Conservation (phyloP, 2,113 vertebrate genomes). For the Corydoras sp. region DNA sequence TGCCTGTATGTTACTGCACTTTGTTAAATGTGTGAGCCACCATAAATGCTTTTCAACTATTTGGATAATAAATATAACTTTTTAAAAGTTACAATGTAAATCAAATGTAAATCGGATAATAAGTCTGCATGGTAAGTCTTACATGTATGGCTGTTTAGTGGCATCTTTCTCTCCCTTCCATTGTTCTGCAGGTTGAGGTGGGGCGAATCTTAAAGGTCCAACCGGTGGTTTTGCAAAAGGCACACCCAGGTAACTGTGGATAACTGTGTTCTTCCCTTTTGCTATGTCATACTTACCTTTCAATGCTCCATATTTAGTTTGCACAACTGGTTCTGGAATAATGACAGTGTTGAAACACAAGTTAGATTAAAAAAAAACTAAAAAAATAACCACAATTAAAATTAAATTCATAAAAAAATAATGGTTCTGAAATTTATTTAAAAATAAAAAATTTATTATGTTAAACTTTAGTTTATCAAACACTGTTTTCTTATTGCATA, state of each 20-base stretch:
- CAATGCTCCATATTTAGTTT: constrained; percentile 60
- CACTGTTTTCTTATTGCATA: too few species aligned
- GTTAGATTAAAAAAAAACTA: neutral
- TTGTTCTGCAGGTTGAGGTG: constrained; percentile 64
- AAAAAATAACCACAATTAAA: neutral
- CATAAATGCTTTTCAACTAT: too few species aligned
- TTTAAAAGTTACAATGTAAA: too few species aligned
- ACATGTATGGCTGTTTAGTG: constrained; percentile 69
- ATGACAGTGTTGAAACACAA: neutral
- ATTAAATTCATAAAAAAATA: too few species aligned
- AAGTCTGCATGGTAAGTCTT: neutral
- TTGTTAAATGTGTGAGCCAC: too few species aligned
- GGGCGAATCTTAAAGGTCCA: constrained; percentile 68
- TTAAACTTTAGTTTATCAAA: too few species aligned
- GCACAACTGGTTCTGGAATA: constrained; percentile 58
- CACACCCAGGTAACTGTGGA: constrained; percentile 70
- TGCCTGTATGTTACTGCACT: too few species aligned
- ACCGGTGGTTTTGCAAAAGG: constrained; percentile 78
- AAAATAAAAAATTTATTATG: too few species aligned
- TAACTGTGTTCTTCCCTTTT: constrained; percentile 57
- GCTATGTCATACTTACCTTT: constrained; percentile 56
- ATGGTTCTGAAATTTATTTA: too few species aligned
- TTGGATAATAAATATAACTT: too few species aligned
- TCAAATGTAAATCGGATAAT: too few species aligned
- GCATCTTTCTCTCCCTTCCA: constrained; percentile 73